A percentile compares a stretch with the other conserved stretches of the same genome.
Conservation (phyloP, 92 coral and sea anemone species). For the Micromussa lordhowensis region DNA sequence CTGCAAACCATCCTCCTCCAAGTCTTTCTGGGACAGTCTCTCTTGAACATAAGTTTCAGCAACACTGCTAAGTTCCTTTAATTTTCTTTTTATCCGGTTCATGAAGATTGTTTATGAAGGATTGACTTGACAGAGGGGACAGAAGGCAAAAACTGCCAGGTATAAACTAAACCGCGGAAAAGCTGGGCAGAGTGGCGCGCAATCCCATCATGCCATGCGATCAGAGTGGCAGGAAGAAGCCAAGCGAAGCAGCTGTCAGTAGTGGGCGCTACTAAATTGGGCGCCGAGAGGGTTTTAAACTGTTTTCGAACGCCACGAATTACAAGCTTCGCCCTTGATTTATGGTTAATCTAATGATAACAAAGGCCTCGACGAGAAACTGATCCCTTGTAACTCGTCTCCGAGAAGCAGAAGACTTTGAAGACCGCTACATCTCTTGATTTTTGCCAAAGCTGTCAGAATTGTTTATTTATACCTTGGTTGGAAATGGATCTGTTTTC, state of each 20-base stretch:
- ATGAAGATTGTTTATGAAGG: background rate
- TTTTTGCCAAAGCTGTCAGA: background rate
- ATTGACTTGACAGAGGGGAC: background rate
- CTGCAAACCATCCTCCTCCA: slow-evolving; percentile 72
- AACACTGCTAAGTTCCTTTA: background rate
- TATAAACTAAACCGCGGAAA: slow-evolving; percentile 1
- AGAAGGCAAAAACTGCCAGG: slow-evolving; percentile 34
- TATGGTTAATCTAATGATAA: background rate
- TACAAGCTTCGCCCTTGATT: background rate
- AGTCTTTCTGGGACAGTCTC: slow-evolving; percentile 65
- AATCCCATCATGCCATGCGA: slow-evolving; percentile 24
- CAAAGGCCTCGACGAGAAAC: background rate
- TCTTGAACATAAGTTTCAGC: background rate
- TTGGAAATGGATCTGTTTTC: background rate
- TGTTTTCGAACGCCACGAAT: slow-evolving; percentile 9
- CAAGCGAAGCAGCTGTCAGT: background rate
- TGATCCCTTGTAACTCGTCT: background rate
- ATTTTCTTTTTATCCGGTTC: slow-evolving; percentile 5
- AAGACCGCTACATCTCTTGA: slow-evolving; percentile 3
- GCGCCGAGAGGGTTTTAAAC: background rate
- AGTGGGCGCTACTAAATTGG: background rate
- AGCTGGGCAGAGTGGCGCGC: background rate
- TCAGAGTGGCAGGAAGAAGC: background rate
- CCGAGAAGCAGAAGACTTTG: background rate
- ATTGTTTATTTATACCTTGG: slow-evolving; percentile 13